A percentile compares a stretch with the other conserved stretches of the same genome.
Evolutionary conservation across 2,797 vertebrate species (phyloP).

Genomic region (Tapirus indicus): DNA sequence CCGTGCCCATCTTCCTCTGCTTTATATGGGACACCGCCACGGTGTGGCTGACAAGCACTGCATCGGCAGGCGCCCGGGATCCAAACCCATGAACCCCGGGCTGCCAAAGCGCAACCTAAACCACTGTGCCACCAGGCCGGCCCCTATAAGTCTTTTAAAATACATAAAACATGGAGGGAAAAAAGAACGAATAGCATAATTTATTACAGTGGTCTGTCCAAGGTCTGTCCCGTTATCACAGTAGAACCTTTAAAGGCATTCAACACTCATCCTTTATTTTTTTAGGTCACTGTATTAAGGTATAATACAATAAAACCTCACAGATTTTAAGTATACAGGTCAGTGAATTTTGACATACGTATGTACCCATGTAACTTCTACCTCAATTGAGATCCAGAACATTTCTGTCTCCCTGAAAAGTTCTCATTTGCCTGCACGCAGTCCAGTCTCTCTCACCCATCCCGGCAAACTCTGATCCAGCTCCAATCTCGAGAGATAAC

Average conservation of each 20-base stretch:
- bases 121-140: too few relatives aligned
- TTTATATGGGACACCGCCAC: too few relatives aligned
- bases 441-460: too few relatives aligned
- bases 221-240: too few relatives aligned
- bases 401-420: background rate
- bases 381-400: background rate
- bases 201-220: background rate
- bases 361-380: background rate
- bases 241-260: background rate
- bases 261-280: background rate
- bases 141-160: too few relatives aligned
- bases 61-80: too few relatives aligned
- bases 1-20: too few relatives aligned
- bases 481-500: background rate
- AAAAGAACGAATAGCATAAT: background rate
- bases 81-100: too few relatives aligned
- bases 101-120: too few relatives aligned
- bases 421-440: background rate
- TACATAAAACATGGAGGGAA: background rate
- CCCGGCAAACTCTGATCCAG: background rate
- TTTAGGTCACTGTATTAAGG: background rate
- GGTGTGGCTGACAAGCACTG: too few relatives aligned
- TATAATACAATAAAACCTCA: background rate
- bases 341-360: background rate
- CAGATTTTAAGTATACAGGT: background rate